Evolutionary conservation across 2,888 invertebrate genomes (phyloP).

Genomic region (Crepidodera aurea): DNA sequence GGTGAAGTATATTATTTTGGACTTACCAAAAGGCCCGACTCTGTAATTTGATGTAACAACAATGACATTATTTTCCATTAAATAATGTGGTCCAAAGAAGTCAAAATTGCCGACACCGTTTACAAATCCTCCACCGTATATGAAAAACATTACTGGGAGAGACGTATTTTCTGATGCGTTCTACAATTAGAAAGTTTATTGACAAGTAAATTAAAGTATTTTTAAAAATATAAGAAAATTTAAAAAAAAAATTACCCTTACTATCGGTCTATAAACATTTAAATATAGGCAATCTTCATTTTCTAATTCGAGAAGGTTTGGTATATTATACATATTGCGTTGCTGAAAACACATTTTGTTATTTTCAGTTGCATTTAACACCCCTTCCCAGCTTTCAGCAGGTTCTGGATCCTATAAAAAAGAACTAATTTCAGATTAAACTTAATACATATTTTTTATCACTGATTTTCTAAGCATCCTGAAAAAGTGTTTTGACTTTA

Average conservation of each 20-base stretch:
- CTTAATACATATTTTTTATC: no score
- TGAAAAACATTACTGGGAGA: conserved; percentile 55
- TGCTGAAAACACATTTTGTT: conserved; percentile 26
- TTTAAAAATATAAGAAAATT: not conserved
- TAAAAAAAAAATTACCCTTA: conserved; percentile 11
- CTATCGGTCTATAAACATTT: conserved; percentile 42
- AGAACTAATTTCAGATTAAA: not conserved
- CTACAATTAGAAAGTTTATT: conserved; percentile 18
- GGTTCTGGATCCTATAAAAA: conserved; percentile 29
- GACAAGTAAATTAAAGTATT: not conserved
- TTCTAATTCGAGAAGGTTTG: conserved; percentile 14
- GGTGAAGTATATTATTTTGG: no score
- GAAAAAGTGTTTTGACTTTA: no score
- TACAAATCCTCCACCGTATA: conserved; percentile 55
- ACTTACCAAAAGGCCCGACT: conserved; percentile 37
- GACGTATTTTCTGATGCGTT: conserved; percentile 10
- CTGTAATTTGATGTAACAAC: conserved; percentile 54
- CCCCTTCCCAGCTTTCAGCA: conserved; percentile 27
- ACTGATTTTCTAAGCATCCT: no score
- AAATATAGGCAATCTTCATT: conserved; percentile 43
- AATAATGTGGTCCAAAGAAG: conserved; percentile 56
- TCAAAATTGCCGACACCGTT: conserved; percentile 53
- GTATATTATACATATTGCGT: conserved; percentile 7
- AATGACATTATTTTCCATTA: conserved; percentile 50
- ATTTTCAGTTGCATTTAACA: conserved; percentile 26